phyloP scores from a whole-genome alignment of 2,888 invertebrate genomes.

The Philereme transversata region DNA sequence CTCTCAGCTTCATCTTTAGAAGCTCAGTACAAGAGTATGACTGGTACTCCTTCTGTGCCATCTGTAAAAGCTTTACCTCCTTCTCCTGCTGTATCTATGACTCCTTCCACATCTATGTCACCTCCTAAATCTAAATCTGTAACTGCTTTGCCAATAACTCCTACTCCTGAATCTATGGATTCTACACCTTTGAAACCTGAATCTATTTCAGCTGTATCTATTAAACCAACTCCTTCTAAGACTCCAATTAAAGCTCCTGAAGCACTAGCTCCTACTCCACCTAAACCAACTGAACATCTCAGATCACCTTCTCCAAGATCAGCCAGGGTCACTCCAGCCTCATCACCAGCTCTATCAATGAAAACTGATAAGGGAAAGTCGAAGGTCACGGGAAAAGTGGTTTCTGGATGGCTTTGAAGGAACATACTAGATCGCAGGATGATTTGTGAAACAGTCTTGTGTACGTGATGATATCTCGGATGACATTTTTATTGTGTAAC shows the following conservation, averaged over 20 bases:
- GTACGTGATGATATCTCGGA: too few species aligned
- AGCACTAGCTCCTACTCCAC: constrained; percentile 10
- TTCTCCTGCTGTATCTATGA: constrained; percentile 2
- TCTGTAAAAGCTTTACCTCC: background rate
- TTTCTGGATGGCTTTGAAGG: constrained; percentile 88
- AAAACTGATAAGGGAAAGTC: constrained; percentile 86
- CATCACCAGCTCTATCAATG: constrained; percentile 62
- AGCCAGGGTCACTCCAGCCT: constrained; percentile 66
- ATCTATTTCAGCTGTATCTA: background rate
- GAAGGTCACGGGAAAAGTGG: constrained; percentile 88
- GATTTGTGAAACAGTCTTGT: too few species aligned
- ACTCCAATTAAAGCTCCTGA: background rate
- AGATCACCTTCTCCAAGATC: constrained; percentile 49
- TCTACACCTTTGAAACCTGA: constrained; percentile 2
- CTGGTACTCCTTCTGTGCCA: constrained; percentile 29
- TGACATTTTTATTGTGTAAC: too few species aligned
- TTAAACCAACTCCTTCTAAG: constrained; percentile 9
- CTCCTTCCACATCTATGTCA: constrained; percentile 1
- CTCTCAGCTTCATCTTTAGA: constrained; percentile 69
- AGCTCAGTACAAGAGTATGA: constrained; percentile 52
- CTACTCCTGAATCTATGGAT: background rate
- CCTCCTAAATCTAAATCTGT: background rate
- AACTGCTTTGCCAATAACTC: background rate
- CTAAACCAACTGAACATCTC: constrained; percentile 12
- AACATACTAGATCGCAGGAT: background rate